A percentile compares a stretch with the other conserved stretches of the same genome.
These are phyloP conservation scores for Acleris literana DNA, from an alignment of 2,888 invertebrate genomes.

Conservation along the genomic window DNA sequence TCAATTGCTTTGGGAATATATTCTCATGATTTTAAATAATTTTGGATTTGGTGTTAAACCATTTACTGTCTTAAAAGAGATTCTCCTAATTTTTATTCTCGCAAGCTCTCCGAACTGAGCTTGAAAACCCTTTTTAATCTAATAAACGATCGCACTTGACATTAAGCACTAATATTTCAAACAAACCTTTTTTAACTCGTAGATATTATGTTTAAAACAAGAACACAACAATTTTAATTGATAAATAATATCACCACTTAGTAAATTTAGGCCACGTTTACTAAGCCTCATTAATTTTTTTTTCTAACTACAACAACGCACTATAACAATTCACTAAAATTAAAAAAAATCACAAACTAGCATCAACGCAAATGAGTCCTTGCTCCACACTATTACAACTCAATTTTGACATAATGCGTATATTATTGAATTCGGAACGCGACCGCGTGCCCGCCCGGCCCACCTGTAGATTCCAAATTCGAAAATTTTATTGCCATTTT, in stretches of 20 bases:
- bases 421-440: constrained; percentile 4
- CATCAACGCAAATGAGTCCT: constrained; percentile 4
- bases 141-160: constrained; percentile 28
- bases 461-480: constrained; percentile 51
- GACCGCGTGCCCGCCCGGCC: constrained; percentile 40
- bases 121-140: constrained; percentile 1
- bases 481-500: constrained; percentile 17
- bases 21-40: too few species aligned
- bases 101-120: not conserved
- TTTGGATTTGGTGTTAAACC: too few species aligned
- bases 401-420: constrained; percentile 22
- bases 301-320: constrained; percentile 22
- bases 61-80: too few species aligned
- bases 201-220: too few species aligned
- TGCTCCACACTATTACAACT: constrained; percentile 7
- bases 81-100: not conserved
- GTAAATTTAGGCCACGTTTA: constrained; percentile 45
- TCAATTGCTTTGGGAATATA: too few species aligned
- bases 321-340: constrained; percentile 32
- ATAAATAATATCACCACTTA: constrained; percentile 47
- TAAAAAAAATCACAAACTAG: constrained; percentile 2
- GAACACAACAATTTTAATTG: constrained; percentile 35
- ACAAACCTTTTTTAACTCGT: too few species aligned
- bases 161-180: not conserved
- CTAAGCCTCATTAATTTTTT: constrained; percentile 33